phyloP scores from a whole-genome alignment of 2,113 vertebrate genomes.

The Hirundichthys speculiger region DNA sequence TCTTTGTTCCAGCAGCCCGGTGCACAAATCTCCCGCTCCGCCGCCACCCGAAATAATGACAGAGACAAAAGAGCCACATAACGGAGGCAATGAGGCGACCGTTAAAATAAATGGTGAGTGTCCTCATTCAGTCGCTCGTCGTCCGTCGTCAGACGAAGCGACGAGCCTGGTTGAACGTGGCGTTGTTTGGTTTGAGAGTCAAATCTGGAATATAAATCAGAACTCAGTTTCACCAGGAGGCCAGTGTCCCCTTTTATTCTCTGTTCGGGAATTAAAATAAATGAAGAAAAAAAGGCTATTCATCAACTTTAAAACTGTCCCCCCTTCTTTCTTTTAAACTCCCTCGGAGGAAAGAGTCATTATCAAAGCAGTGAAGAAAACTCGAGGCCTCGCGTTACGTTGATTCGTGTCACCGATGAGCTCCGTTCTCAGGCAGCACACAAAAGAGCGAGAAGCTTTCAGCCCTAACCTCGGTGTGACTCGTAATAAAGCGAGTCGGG shows the following conservation, averaged over 20 bases:
- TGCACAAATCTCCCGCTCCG: neutral
- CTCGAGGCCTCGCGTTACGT: conserved; percentile 14
- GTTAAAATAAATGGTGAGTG: conserved; percentile 26
- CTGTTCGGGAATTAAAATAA: neutral
- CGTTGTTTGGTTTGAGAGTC: conserved; percentile 8
- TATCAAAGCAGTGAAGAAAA: neutral
- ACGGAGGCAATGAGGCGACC: conserved; percentile 4
- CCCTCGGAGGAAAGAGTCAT: no score
- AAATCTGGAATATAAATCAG: neutral
- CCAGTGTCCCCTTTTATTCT: no score
- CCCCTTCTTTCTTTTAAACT: no score
- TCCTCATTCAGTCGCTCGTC: conserved; percentile 16
- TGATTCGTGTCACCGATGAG: conserved; percentile 4
- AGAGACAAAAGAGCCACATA: conserved; percentile 15
- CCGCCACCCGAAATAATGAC: neutral
- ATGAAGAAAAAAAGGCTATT: neutral
- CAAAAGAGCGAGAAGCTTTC: conserved; percentile 27
- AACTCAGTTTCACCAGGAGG: neutral
- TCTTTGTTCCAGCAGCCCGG: neutral
- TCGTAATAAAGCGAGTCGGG: conserved; percentile 47
- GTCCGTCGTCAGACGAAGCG: neutral
- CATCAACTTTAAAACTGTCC: conserved; percentile 6
- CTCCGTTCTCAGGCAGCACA: conserved; percentile 20
- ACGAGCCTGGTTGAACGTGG: conserved; percentile 18
- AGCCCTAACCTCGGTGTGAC: conserved; percentile 17